A percentile compares a stretch with the other conserved stretches of the same genome.
Evolutionary conservation across 2,888 invertebrate genomes (phyloP).

Genomic region (Maniola hyperantus): DNA sequence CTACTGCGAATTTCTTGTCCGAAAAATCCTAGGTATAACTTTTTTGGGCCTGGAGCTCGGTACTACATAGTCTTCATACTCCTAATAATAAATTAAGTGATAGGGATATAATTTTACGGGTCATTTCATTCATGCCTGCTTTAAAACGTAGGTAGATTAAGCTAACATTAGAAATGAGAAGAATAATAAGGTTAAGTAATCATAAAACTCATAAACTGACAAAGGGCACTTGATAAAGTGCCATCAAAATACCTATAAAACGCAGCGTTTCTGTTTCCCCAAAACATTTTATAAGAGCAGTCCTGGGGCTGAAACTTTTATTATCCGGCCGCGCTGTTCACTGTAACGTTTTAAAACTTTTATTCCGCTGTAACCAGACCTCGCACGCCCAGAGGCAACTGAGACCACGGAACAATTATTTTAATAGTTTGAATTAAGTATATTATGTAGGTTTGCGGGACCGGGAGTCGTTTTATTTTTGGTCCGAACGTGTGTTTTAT

Average conservation of each 20-base stretch:
- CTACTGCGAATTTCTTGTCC: no score
- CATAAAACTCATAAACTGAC: constrained; percentile 10
- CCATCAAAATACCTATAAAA: constrained; percentile 37
- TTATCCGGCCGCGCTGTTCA: constrained; percentile 52
- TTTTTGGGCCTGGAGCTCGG: no score
- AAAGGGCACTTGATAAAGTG: constrained; percentile 25
- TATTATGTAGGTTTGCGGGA: constrained; percentile 7
- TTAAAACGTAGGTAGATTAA: neutral
- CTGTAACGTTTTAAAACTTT: constrained; percentile 55
- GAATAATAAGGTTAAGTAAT: constrained; percentile 11
- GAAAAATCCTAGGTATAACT: no score
- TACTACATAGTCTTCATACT: no score
- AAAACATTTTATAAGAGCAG: constrained; percentile 41
- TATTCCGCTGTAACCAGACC: constrained; percentile 55
- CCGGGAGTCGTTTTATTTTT: constrained; percentile 5
- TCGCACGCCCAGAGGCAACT: constrained; percentile 37
- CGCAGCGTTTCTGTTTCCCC: constrained; percentile 34
- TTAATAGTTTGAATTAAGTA: constrained; percentile 26
- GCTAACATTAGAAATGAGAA: neutral
- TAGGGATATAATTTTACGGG: neutral
- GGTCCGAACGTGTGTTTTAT: constrained; percentile 9
- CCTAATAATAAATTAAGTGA: neutral
- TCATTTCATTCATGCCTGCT: neutral
- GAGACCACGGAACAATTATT: constrained; percentile 31
- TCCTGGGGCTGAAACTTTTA: constrained; percentile 55